These are phyloP conservation scores for Crotalus horridus DNA, from an alignment of 2,113 vertebrate species.

Conservation along the genomic window DNA sequence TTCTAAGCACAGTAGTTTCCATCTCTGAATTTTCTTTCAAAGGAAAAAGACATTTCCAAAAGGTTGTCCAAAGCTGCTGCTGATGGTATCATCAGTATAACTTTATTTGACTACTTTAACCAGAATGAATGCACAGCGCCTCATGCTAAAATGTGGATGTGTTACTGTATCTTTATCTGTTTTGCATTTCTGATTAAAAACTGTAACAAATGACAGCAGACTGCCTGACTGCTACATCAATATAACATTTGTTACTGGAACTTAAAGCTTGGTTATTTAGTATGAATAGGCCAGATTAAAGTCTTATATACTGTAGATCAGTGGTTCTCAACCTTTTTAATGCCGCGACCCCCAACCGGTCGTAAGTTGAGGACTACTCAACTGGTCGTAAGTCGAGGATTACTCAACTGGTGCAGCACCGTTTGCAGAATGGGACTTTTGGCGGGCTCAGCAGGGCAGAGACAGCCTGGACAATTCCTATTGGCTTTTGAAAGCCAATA, in stretches of 20 bases:
- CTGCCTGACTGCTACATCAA: not conserved
- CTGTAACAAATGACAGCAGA: not conserved
- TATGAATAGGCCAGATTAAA: not conserved
- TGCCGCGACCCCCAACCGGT: too few relatives aligned
- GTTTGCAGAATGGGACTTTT: too few relatives aligned
- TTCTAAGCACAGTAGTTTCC: not conserved
- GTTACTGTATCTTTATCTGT: not conserved
- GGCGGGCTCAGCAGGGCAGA: too few relatives aligned
- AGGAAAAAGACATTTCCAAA: not conserved
- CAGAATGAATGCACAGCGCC: not conserved
- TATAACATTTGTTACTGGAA: not conserved
- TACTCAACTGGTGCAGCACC: too few relatives aligned
- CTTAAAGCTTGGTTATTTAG: not conserved
- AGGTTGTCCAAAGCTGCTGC: not conserved
- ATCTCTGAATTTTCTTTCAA: not conserved
- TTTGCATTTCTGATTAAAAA: not conserved
- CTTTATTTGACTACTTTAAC: not conserved
- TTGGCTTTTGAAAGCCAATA: too few relatives aligned
- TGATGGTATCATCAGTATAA: not conserved
- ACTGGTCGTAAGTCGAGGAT: too few relatives aligned
- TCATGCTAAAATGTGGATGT: not conserved
- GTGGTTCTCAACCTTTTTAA: too few relatives aligned
- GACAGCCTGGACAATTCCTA: too few relatives aligned
- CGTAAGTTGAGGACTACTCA: too few relatives aligned
- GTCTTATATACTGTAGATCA: constrained; percentile 23